A percentile compares a stretch with the other conserved stretches of the same genome.
These are phyloP conservation scores for Alosa alosa DNA, from an alignment of 2,113 vertebrate genomes.

Conservation along the genomic window DNA sequence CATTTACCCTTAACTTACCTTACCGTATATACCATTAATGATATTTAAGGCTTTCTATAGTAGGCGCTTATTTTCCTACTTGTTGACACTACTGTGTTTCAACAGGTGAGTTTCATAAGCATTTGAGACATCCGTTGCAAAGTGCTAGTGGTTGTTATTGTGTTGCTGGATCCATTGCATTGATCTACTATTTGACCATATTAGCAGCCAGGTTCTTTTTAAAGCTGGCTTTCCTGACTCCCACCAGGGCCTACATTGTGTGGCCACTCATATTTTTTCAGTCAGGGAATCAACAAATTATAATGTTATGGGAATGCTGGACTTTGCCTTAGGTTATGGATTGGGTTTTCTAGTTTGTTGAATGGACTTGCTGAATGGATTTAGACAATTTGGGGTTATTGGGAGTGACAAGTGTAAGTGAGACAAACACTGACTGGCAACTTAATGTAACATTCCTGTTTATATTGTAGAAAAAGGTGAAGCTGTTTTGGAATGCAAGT, in stretches of 20 bases:
- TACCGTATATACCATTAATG: not conserved
- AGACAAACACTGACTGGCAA: not conserved
- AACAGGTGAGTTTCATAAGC: not conserved
- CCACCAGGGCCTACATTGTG: not conserved
- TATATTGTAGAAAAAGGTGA: not conserved
- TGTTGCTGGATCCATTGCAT: not conserved
- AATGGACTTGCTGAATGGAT: not conserved
- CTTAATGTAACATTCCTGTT: not conserved
- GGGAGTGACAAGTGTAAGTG: not conserved
- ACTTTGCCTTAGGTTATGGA: not conserved
- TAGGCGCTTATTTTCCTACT: not conserved
- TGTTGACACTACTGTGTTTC: not conserved
- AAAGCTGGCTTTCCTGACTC: not conserved
- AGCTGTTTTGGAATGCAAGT: not conserved
- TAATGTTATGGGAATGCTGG: not conserved
- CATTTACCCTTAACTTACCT: too few relatives aligned
- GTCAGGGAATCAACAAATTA: not conserved
- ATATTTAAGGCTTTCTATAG: not conserved
- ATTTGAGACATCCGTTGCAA: not conserved
- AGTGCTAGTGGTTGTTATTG: not conserved
- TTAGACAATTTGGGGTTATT: not conserved
- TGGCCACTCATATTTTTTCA: not conserved
- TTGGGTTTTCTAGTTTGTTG: not conserved
- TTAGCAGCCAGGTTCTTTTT: not conserved
- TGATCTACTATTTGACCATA: not conserved